phyloP scores from a whole-genome alignment of 2,113 vertebrate species.

The Corythoichthys haematopterus region DNA sequence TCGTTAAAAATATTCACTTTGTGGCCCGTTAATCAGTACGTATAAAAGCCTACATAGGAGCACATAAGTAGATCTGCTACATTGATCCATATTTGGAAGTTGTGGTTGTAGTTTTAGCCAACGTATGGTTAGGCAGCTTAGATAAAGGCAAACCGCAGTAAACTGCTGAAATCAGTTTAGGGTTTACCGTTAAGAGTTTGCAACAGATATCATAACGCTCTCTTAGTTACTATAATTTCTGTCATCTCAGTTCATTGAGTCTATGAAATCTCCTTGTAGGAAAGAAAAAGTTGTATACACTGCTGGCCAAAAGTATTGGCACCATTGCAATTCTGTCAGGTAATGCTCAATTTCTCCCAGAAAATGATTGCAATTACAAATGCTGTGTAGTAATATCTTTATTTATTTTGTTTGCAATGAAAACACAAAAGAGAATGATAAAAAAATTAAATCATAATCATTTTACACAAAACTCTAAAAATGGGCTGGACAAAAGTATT shows the following conservation, averaged over 20 bases:
- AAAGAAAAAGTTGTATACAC: background rate
- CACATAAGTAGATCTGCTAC: slow-evolving; percentile 4
- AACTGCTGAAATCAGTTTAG: slow-evolving; percentile 27
- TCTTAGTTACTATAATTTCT: slow-evolving; percentile 27
- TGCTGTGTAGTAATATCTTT: no score
- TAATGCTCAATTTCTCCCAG: no score
- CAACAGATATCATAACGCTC: background rate
- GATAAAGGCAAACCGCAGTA: slow-evolving; percentile 15
- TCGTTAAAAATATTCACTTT: background rate
- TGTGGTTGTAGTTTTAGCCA: slow-evolving; percentile 15
- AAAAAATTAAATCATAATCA: no score
- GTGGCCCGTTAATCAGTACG: background rate
- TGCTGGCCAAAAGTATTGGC: no score
- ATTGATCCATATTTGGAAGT: slow-evolving; percentile 16
- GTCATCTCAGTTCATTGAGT: slow-evolving; percentile 36
- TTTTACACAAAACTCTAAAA: no score
- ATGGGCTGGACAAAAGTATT: no score
- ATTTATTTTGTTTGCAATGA: no score
- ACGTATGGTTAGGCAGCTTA: slow-evolving; percentile 25
- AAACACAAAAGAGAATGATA: no score
- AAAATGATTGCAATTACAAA: no score
- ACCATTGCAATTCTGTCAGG: no score
- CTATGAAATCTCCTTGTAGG: slow-evolving; percentile 28
- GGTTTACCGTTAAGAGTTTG: slow-evolving; percentile 44
- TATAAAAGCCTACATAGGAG: background rate